phyloP scores from a whole-genome alignment of 2,888 invertebrate genomes.

The Tolmerus cingulatus region DNA sequence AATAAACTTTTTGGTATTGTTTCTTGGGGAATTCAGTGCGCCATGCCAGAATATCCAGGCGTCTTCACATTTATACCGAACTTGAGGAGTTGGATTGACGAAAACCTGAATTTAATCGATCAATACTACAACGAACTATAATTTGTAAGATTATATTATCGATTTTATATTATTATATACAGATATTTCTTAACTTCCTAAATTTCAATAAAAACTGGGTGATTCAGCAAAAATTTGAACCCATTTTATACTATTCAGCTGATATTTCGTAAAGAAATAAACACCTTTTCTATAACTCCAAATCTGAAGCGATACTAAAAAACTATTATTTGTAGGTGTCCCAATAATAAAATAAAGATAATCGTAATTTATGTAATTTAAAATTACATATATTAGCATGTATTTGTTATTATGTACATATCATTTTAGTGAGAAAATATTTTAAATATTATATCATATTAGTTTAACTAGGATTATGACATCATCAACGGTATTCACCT shows the following conservation, averaged over 20 bases:
- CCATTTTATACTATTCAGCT: background rate
- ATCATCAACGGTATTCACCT: no score
- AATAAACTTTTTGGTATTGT: conserved; percentile 43
- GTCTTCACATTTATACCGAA: conserved; percentile 35
- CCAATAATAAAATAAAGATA: background rate
- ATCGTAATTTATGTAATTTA: no score
- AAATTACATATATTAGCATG: no score
- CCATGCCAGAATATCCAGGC: conserved; percentile 43
- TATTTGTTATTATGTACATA: background rate
- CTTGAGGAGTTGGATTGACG: conserved; percentile 45
- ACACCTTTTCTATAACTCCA: no score
- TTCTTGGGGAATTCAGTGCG: conserved; percentile 46
- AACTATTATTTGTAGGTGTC: no score
- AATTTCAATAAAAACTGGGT: background rate
- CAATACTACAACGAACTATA: background rate
- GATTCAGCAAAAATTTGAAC: background rate
- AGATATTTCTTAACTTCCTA: background rate
- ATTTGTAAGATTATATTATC: background rate
- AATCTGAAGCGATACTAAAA: no score
- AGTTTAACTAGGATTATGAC: no score
- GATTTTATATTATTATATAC: background rate
- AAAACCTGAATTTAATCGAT: background rate
- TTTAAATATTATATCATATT: no score
- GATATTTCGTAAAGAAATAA: background rate
- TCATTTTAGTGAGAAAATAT: background rate